A percentile compares a stretch with the other conserved stretches of the same genome.
phyloP scores from a whole-genome alignment of 2,888 invertebrate species.

The Clanis bilineata region DNA sequence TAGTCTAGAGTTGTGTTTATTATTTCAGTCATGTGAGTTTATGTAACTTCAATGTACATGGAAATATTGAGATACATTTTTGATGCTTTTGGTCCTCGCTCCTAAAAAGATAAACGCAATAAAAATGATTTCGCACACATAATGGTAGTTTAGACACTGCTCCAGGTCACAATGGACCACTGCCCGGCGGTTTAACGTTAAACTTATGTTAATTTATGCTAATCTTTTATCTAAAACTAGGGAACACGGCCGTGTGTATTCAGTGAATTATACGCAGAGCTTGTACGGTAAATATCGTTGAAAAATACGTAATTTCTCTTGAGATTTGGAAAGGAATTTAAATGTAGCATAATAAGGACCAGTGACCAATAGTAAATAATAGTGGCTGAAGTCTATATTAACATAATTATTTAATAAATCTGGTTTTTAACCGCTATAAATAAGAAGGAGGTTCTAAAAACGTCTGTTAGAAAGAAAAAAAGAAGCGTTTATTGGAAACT shows the following conservation, averaged over 20 bases:
- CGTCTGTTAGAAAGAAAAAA: no score
- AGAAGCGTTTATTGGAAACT: no score
- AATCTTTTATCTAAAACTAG: constrained; percentile 16
- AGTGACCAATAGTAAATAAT: no score
- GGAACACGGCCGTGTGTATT: constrained; percentile 4
- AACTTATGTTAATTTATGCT: constrained; percentile 17
- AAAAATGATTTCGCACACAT: background rate
- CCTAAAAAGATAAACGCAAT: background rate
- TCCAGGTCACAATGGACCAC: background rate
- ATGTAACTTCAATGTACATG: no score
- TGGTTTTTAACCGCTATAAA: no score
- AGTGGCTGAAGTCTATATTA: no score
- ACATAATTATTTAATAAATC: no score
- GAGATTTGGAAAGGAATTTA: background rate
- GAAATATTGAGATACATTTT: no score
- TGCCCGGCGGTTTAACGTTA: background rate
- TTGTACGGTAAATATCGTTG: background rate
- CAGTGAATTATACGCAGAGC: constrained; percentile 11
- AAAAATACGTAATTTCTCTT: constrained; percentile 1
- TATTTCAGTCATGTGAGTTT: no score
- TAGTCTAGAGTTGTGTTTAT: no score
- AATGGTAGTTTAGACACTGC: background rate
- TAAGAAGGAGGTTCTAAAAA: no score
- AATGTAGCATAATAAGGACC: background rate
- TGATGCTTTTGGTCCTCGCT: no score